These are phyloP conservation scores for Siniperca chuatsi DNA, from an alignment of 2,113 vertebrate species.

Conservation along the genomic window DNA sequence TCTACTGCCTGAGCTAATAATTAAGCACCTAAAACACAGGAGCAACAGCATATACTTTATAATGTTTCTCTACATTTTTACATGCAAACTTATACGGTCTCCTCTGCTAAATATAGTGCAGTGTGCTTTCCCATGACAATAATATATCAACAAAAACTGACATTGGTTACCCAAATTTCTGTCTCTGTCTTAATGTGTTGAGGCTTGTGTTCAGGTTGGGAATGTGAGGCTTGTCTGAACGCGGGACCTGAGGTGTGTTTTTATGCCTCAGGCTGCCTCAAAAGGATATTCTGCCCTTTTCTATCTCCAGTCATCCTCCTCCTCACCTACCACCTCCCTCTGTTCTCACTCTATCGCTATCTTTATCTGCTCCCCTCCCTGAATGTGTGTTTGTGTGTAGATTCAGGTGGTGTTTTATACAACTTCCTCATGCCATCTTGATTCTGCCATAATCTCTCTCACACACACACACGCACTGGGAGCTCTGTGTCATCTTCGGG, in stretches of 20 bases:
- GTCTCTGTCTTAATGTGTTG: slow-evolving; percentile 11
- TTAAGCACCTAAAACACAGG: background rate
- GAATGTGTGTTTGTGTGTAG: background rate
- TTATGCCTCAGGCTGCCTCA: slow-evolving; percentile 45
- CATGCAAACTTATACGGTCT: background rate
- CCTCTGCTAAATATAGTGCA: background rate
- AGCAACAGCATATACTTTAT: background rate
- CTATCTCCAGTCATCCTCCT: slow-evolving; percentile 28
- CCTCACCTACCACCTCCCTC: slow-evolving; percentile 45
- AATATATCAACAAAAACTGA: background rate
- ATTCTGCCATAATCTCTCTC: slow-evolving; percentile 1
- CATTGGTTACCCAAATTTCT: background rate
- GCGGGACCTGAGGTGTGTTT: slow-evolving; percentile 45
- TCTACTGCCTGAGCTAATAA: too few species aligned
- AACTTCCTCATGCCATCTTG: slow-evolving; percentile 12
- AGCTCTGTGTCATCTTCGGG: slow-evolving; percentile 35
- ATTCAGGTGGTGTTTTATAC: slow-evolving; percentile 36
- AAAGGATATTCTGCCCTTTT: slow-evolving; percentile 33
- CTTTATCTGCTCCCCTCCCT: slow-evolving; percentile 31
- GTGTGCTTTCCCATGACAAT: too few species aligned
- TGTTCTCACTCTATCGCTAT: slow-evolving; percentile 38
- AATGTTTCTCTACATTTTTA: background rate
- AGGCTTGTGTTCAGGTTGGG: slow-evolving; percentile 54
- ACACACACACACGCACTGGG: background rate
- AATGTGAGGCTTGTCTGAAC: slow-evolving; percentile 73